phyloP scores from a whole-genome alignment of 1,140 invertebrate species.

The Delia radicum region DNA sequence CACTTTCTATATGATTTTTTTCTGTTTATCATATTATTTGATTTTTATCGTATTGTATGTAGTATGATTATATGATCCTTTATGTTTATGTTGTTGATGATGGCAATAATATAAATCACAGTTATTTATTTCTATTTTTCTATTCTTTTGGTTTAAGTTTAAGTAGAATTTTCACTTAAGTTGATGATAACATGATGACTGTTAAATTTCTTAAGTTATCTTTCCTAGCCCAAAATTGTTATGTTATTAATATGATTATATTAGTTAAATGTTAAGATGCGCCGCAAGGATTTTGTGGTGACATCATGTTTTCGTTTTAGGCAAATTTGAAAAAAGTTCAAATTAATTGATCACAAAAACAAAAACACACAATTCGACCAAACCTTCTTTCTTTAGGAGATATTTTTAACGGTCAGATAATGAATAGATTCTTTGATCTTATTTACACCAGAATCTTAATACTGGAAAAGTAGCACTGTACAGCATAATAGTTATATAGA shows the following conservation, averaged over 20 bases:
- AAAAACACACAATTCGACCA: too few species aligned
- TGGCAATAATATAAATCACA: constrained; percentile 21
- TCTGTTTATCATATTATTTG: neutral
- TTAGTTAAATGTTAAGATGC: neutral
- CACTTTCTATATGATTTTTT: neutral
- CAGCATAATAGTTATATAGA: too few species aligned
- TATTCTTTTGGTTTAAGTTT: neutral
- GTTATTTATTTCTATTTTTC: neutral
- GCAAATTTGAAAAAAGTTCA: too few species aligned
- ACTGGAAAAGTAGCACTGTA: too few species aligned
- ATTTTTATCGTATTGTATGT: neutral
- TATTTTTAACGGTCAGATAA: too few species aligned
- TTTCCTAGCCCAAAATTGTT: neutral
- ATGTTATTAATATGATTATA: neutral
- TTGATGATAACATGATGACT: constrained; percentile 7
- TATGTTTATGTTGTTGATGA: constrained; percentile 1
- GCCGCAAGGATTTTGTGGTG: neutral
- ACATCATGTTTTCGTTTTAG: neutral
- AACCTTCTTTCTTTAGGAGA: too few species aligned
- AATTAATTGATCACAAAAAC: too few species aligned
- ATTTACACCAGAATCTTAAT: too few species aligned
- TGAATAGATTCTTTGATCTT: too few species aligned
- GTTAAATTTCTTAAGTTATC: neutral
- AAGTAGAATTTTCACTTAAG: constrained; percentile 14
- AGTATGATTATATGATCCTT: neutral